Base-by-base conservation (phyloP, 2,113 vertebrate genomes). In the Parus major region DNA sequence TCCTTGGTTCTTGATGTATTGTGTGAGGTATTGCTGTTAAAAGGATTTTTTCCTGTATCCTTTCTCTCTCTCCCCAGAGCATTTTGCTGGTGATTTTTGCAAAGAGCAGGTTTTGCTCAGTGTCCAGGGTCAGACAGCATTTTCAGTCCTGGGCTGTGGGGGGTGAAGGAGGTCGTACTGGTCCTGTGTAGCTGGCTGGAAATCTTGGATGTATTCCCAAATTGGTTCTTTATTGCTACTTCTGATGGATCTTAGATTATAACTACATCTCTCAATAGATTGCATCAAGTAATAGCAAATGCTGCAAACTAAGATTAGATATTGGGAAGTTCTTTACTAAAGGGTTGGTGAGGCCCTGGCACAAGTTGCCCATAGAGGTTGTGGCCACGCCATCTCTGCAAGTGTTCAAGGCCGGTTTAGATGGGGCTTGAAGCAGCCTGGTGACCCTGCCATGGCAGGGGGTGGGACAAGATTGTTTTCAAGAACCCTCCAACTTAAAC, bases 401-500 rank as follows among this genome's bases (percentile, higher is more conserved):
- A 9, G 52, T n/a, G n/a, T 31, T 31, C 56, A 42, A 55, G 56
- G 41, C 41, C 35, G 24, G 29, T 42, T 9, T 77, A 47, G 24
- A 47, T 8, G 21, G 3, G 21, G 16, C 24, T 61, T 47, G 79
- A 31, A 70, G 64, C 31, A 63, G 1, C 10, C 18, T 83, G 41
- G 7, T 76, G 63, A 31, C 29, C 14, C 53, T 75, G 53, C 46
- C 28, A 3, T 39, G 69, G 46, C 60, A 82, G 20, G n/a, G 28
- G 5, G 2, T 82, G 55, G 41, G 12, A 61, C 0, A 0, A 27
- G 35, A 36, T 31, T 29, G 3, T 35, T 15, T 49, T 60, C 27
- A 19, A 16, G 25, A 8, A 55, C 17, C 25, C 35, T 61, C 17
- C 24, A 49, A 33, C 35, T 5, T 18, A 49, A 56, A 63, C 10